Base-by-base conservation (phyloP, 2,797 vertebrate species). In the Helostoma temminkii region DNA sequence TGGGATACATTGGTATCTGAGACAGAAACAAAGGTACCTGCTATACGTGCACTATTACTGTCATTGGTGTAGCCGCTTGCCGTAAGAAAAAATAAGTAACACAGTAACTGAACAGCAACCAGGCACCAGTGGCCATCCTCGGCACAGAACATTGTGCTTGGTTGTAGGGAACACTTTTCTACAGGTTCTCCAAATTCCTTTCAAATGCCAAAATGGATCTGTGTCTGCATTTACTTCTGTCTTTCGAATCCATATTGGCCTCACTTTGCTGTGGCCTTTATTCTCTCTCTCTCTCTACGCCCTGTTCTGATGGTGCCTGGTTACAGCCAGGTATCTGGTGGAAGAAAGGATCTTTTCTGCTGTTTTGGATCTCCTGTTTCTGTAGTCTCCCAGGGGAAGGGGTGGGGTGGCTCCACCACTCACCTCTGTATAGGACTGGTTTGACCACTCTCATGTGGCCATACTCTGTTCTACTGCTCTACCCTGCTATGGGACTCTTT, bases 311-410 rank as follows among this genome's bases (percentile, higher is more conserved):
- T 8, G 88, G 93, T 94, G 92, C 91, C 74, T 56, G 82, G 90
- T 94, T 95, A 92, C 94, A 93, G 85, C 65, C 89, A 91, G 90
- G 92, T 94, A 94, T 94, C 94, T 94, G 86, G 81, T 80, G 74
- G 88, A 93, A 94, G 87, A 94, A 94, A 94, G 90, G 89, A 82
- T 89, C 89, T 92, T 93, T 94, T 95, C 91, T 94, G 80, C 87
- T 88, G 89, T 86, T 91, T 83, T 85, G 82, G 83, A 86, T 92
- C 91, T 94, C 93, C 80, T 62, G 78, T 95, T 94, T 93, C 93
- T 67, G 66, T 72, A 25, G 34, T 66, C 54, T 93, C 93, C 90
- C 88, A 74, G 76, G 89, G 89, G 92, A 90, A 85, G 82, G 89
- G 88, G 89, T 86, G 87, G 89, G 85, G 89, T 70, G 76, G 76